Conservation (phyloP, 2,797 vertebrate species). For the Chaetophractus vellerosus region DNA sequence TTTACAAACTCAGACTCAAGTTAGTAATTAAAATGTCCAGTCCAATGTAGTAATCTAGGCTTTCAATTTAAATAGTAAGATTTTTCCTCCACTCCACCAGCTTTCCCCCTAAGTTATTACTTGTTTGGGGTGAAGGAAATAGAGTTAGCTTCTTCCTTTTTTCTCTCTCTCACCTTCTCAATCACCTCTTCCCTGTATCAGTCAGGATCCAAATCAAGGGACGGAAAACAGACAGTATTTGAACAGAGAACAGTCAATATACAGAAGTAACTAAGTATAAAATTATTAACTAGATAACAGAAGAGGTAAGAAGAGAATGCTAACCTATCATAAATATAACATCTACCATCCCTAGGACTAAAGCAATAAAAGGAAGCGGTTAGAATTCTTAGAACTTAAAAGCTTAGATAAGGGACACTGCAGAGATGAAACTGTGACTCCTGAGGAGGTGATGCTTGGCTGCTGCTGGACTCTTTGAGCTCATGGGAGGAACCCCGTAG, state of each 20-base stretch:
- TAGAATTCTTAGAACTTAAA: background rate
- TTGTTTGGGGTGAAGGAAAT: background rate
- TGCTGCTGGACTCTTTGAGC: background rate
- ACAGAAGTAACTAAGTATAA: constrained; percentile 3
- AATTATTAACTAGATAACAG: background rate
- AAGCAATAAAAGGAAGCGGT: background rate
- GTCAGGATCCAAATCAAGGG: background rate
- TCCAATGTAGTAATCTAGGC: background rate
- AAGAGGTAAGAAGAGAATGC: constrained; percentile 36
- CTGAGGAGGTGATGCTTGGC: background rate
- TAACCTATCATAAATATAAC: background rate
- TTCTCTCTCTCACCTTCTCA: background rate
- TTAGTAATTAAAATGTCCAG: background rate
- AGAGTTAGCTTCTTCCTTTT: background rate
- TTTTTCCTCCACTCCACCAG: background rate
- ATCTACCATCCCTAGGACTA: background rate
- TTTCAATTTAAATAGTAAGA: background rate
- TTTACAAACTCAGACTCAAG: constrained; percentile 18
- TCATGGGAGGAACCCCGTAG: background rate
- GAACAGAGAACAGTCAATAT: constrained; percentile 24
- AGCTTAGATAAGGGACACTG: background rate
- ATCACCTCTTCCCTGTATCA: background rate
- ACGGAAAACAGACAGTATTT: constrained; percentile 16
- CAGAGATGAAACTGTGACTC: background rate
- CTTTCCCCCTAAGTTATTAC: background rate